phyloP scores from a whole-genome alignment of 1,140 invertebrate genomes.

The Paraescarpia echinospica region DNA sequence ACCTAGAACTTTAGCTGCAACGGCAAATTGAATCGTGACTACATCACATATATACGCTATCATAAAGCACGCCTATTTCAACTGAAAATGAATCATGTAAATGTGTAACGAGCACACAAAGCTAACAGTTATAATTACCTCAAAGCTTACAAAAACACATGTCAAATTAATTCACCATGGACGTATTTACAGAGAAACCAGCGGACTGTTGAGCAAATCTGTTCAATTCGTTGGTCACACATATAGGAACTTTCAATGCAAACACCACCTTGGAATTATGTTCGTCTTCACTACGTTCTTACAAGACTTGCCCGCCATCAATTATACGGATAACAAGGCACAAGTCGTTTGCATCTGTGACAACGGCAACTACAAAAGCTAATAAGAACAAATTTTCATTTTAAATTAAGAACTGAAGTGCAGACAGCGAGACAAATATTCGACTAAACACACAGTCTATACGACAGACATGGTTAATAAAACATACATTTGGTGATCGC shows the following conservation, averaged over 20 bases:
- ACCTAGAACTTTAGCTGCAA: background rate
- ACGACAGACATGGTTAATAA: background rate
- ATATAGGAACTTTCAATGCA: background rate
- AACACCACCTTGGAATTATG: background rate
- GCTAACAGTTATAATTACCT: background rate
- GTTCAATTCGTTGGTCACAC: background rate
- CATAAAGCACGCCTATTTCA: background rate
- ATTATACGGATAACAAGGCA: background rate
- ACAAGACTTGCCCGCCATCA: background rate
- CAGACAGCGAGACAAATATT: background rate
- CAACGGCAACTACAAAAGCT: background rate
- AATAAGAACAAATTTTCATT: background rate
- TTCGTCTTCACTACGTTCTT: background rate
- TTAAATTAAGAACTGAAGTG: background rate
- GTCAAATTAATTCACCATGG: background rate
- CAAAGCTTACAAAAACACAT: background rate
- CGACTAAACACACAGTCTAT: background rate
- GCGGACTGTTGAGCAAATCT: conserved; percentile 3
- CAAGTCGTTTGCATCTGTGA: background rate
- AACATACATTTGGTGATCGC: background rate
- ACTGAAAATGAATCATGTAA: background rate
- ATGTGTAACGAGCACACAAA: background rate
- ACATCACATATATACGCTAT: background rate
- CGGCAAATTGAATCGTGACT: background rate
- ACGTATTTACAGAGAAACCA: conserved; percentile 1